These are phyloP conservation scores for Sinelater perroti DNA, from an alignment of 2,888 invertebrate species.

Conservation along the genomic window DNA sequence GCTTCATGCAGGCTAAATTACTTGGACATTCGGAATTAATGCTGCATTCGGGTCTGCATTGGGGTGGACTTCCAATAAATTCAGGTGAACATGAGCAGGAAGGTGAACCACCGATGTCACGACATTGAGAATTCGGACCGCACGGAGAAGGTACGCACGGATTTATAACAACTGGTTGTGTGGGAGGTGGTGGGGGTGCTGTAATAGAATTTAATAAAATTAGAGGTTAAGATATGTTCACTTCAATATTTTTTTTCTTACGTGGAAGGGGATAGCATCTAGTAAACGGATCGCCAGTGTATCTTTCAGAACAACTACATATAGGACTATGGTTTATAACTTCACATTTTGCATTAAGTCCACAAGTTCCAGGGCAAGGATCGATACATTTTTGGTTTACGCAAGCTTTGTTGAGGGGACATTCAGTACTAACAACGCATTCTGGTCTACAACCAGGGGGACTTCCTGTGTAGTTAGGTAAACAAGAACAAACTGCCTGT, in stretches of 20 bases:
- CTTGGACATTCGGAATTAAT: slow-evolving; percentile 65
- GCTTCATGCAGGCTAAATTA: slow-evolving; percentile 62
- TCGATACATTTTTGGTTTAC: slow-evolving; percentile 66
- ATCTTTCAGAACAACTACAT: slow-evolving; percentile 71
- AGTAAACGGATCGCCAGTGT: slow-evolving; percentile 74
- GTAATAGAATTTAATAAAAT: not conserved
- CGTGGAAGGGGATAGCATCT: slow-evolving; percentile 59
- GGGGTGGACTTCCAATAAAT: slow-evolving; percentile 64
- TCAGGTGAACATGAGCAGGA: slow-evolving; percentile 64
- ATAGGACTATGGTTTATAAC: slow-evolving; percentile 67
- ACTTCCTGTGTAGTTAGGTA: slow-evolving; percentile 66
- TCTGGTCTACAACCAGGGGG: slow-evolving; percentile 75
- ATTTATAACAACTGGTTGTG: slow-evolving; percentile 61
- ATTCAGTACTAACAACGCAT: slow-evolving; percentile 70
- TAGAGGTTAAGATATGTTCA: not conserved
- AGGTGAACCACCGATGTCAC: slow-evolving; percentile 62
- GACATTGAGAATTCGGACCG: slow-evolving; percentile 67
- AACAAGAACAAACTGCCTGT: slow-evolving; percentile 70
- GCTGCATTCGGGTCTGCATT: slow-evolving; percentile 66
- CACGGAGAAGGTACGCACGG: slow-evolving; percentile 68
- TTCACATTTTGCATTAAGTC: slow-evolving; percentile 64
- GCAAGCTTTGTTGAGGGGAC: slow-evolving; percentile 66
- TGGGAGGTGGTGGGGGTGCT: slow-evolving; percentile 2
- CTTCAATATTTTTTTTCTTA: slow-evolving; percentile 40
- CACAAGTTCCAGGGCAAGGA: slow-evolving; percentile 73